Base-by-base conservation (phyloP, 2,888 invertebrate species). In the Idaea straminata region DNA sequence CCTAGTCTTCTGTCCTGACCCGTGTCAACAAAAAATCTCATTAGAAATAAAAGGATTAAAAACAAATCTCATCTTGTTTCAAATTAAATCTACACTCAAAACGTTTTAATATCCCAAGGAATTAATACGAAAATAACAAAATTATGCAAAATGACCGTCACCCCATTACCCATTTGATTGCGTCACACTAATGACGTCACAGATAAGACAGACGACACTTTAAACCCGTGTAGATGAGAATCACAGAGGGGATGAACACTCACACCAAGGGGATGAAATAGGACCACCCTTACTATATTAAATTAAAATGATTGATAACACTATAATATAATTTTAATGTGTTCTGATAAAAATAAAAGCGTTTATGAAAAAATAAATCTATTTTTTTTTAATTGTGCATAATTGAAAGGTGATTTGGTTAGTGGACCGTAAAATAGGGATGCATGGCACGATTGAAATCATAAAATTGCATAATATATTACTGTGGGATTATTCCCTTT, bases 301-400 rank as follows among this genome's bases (percentile, higher is more conserved):
- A 90, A 88, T 91, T 89, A 89, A 84, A 81, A 78, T 89, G 91
- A 92, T 90, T 84, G 90, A 92, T 90, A 83, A 82, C 84, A 80
- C 84, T 84, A 84, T 89, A 87, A 91, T 90, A 87, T 86, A 85
- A 87, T 87, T 87, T 89, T 91, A 89, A 91, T 91, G 89, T 89
- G 89, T 88, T 91, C 86, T 88, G 87, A 89, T 89, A 89, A 88
- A 91, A 89, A 76, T 79, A 75, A 77, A 25, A 75, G 69, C 69
- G 74, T 81, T 77, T 77, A 74, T 76, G 73, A 70, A 64, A 57
- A 25, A 25, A 25, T 25, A 25, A 25, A 25, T 25, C 25, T 25
- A 25, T 66, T 72, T 76, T 78, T 77, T 80, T 76, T 67, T 69
- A 66, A 66, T 72, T 77, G 74, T 72, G 71, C 71, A 77, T 76